phyloP scores from a whole-genome alignment of 1,140 invertebrate genomes.

The Doryteuthis pealeii region DNA sequence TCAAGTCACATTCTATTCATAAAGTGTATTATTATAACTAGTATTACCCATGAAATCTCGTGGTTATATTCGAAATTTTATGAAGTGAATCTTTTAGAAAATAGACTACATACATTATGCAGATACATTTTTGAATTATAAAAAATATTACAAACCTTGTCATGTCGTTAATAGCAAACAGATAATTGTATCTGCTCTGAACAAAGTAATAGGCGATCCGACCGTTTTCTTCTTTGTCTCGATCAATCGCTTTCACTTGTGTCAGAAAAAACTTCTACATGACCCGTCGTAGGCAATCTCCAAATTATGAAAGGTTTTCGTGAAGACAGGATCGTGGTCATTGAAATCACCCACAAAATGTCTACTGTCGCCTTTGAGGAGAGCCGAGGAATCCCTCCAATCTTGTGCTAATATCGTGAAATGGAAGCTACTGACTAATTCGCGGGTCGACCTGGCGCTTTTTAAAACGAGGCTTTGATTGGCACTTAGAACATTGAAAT shows the following conservation, averaged over 20 bases:
- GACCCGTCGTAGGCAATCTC: constrained; percentile 31
- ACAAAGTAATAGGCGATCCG: constrained; percentile 75
- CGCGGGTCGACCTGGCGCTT: constrained; percentile 77
- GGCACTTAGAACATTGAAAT: constrained; percentile 83
- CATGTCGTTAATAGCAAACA: constrained; percentile 36
- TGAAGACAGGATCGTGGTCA: constrained; percentile 45
- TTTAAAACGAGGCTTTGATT: constrained; percentile 70
- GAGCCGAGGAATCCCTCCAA: constrained; percentile 83
- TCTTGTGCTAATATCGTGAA: constrained; percentile 87
- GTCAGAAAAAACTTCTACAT: constrained; percentile 38
- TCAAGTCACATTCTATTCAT: too few relatives aligned
- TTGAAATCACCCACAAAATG: constrained; percentile 84
- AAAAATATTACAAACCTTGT: not conserved
- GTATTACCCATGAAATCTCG: too few relatives aligned
- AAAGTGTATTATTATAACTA: too few relatives aligned
- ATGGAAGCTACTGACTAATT: constrained; percentile 76
- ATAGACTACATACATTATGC: too few relatives aligned
- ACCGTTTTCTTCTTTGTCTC: constrained; percentile 70
- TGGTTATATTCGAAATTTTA: too few relatives aligned
- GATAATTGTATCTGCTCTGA: constrained; percentile 31
- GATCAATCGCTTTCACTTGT: constrained; percentile 34
- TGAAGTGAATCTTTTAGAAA: too few relatives aligned
- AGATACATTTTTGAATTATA: too few relatives aligned
- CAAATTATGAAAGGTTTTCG: constrained; percentile 58
- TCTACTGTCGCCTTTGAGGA: constrained; percentile 80